Evolutionary conservation across 2,888 invertebrate genomes (phyloP).

Genomic region (Ceramica pisi): DNA sequence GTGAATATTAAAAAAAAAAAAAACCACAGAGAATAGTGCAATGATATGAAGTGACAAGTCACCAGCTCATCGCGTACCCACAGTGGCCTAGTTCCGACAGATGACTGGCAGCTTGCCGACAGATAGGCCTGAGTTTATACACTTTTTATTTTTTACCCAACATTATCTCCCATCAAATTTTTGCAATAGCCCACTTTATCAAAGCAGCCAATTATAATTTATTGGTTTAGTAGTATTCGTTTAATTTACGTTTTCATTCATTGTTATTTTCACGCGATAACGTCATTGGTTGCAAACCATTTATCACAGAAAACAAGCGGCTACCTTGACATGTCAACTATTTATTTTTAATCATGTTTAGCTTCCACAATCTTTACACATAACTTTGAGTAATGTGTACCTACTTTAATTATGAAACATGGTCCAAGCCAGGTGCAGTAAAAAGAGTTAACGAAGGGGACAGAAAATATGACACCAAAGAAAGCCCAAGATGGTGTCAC

Average conservation of each 20-base stretch:
- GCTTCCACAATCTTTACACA: constrained; percentile 20
- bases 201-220: background rate
- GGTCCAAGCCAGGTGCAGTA: background rate
- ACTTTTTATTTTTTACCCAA: constrained; percentile 18
- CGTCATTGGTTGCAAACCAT: constrained; percentile 39
- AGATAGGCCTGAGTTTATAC: constrained; percentile 9
- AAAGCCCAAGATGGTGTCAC: constrained; percentile 31
- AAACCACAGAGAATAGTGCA: constrained; percentile 25
- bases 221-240: background rate
- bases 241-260: constrained; percentile 31
- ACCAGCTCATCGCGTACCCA: constrained; percentile 53
- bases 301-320: constrained; percentile 30
- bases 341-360: constrained; percentile 29
- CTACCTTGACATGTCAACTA: constrained; percentile 41
- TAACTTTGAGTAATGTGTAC: constrained; percentile 17
- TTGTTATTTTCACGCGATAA: constrained; percentile 28
- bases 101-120: constrained; percentile 47
- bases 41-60: constrained; percentile 58
- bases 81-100: constrained; percentile 56
- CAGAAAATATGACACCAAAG: constrained; percentile 49
- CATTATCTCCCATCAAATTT: constrained; percentile 4
- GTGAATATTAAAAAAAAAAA: constrained; percentile 24
- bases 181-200: constrained; percentile 1
- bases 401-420: constrained; percentile 9
- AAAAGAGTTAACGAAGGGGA: constrained; percentile 17